These are phyloP conservation scores for Petrocephalus microphthalmus DNA, from an alignment of 2,113 vertebrate genomes.

Conservation along the genomic window DNA sequence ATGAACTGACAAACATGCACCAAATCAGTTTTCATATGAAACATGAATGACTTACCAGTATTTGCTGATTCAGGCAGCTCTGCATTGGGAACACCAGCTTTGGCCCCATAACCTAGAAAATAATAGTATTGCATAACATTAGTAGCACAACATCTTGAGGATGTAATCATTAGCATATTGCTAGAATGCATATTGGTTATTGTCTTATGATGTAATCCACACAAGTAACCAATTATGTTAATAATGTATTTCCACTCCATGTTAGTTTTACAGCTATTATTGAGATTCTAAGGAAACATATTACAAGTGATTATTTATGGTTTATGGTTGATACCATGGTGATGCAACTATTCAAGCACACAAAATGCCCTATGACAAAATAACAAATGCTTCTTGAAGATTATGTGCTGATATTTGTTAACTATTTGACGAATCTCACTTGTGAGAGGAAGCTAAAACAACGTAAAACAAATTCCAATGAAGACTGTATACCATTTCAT, in stretches of 20 bases:
- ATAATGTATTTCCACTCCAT: too few species aligned
- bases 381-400: background rate
- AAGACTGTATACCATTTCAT: background rate
- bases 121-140: too few species aligned
- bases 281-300: background rate
- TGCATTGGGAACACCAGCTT: slow-evolving; percentile 33
- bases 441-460: background rate
- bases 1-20: slow-evolving; percentile 13
- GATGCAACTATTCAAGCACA: background rate
- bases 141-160: too few species aligned
- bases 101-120: slow-evolving; percentile 42
- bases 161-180: too few species aligned
- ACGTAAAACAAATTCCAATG: background rate
- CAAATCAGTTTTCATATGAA: background rate
- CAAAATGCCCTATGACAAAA: background rate
- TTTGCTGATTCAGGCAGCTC: slow-evolving; percentile 37
- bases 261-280: too few species aligned
- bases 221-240: too few species aligned
- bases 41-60: slow-evolving; percentile 34
- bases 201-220: too few species aligned
- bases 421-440: background rate
- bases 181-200: too few species aligned
- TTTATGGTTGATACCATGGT: background rate
- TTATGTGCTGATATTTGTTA: background rate
- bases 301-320: background rate